Evolutionary conservation across 1,140 invertebrate genomes (phyloP).

Genomic region (Nylanderia fulva): DNA sequence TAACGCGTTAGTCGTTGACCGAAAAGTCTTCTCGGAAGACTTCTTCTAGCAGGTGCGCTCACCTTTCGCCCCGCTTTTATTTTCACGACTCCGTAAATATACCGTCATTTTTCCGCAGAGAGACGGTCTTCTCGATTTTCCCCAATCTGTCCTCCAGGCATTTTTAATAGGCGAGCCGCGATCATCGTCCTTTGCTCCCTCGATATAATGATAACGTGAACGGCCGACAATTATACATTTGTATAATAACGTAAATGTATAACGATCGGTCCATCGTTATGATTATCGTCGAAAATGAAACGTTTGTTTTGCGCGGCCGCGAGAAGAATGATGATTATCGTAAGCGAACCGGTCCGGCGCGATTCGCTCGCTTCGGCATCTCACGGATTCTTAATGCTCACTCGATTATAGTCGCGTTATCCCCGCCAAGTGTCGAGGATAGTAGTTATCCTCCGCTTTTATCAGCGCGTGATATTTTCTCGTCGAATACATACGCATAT

Average conservation of each 20-base stretch:
- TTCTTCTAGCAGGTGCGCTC: constrained; percentile 64
- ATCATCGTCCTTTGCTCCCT: not conserved
- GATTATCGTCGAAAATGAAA: constrained; percentile 30
- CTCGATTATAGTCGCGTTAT: constrained; percentile 50
- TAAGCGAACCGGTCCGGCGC: constrained; percentile 28
- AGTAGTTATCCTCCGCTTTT: constrained; percentile 11
- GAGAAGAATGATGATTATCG: constrained; percentile 38
- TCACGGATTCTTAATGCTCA: constrained; percentile 17
- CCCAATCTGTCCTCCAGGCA: not conserved
- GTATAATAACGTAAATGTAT: constrained; percentile 13
- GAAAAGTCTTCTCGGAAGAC: constrained; percentile 51
- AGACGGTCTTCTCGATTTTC: no score
- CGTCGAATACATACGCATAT: not conserved
- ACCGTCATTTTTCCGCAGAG: no score
- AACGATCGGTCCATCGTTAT: constrained; percentile 2
- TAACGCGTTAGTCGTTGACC: constrained; percentile 69
- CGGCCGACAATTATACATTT: constrained; percentile 13
- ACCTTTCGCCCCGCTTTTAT: not conserved
- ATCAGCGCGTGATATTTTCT: constrained; percentile 8
- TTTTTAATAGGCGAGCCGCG: not conserved
- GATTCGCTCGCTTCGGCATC: constrained; percentile 6
- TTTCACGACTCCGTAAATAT: no score
- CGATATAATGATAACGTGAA: not conserved
- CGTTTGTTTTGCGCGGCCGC: constrained; percentile 13
- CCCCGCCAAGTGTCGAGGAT: not conserved